phyloP scores from a whole-genome alignment of 2,113 vertebrate genomes.

The Varanus komodoensis region DNA sequence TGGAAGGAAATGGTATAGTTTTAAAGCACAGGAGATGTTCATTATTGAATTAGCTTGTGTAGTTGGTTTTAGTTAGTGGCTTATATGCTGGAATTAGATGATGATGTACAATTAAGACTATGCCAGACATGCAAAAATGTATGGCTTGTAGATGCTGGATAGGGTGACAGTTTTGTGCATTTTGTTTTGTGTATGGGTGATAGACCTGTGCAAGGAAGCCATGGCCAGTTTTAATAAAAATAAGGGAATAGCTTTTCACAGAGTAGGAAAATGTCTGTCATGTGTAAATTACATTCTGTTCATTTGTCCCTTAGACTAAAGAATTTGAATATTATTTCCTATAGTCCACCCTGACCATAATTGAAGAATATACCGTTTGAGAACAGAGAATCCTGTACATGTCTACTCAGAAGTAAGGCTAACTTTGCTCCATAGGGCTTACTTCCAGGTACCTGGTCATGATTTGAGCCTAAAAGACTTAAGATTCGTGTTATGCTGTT shows the following conservation, averaged over 20 bases:
- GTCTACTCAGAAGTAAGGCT: not conserved
- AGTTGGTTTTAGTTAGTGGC: not conserved
- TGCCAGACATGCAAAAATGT: not conserved
- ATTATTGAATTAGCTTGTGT: conserved; percentile 4
- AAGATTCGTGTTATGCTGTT: not conserved
- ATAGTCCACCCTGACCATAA: not conserved
- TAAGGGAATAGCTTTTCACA: not conserved
- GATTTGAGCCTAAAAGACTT: not conserved
- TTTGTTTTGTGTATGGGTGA: not conserved
- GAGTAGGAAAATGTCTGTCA: not conserved
- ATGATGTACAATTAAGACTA: not conserved
- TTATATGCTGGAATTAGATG: conserved; percentile 3
- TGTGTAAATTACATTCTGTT: not conserved
- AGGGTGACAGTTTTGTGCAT: not conserved
- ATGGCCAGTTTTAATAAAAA: not conserved
- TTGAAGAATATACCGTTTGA: not conserved
- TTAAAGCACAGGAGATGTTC: not conserved
- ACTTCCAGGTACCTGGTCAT: too few species aligned
- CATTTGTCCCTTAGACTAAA: not conserved
- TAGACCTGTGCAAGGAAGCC: not conserved
- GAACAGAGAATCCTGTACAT: not conserved
- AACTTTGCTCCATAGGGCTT: not conserved
- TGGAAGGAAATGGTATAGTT: not conserved
- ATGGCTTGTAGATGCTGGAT: not conserved
- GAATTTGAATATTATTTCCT: not conserved